Percentiles rank a stretch among this genome's conserved stretches.
Conservation (phyloP, 2,797 vertebrate species). For the Channallabes apus region DNA sequence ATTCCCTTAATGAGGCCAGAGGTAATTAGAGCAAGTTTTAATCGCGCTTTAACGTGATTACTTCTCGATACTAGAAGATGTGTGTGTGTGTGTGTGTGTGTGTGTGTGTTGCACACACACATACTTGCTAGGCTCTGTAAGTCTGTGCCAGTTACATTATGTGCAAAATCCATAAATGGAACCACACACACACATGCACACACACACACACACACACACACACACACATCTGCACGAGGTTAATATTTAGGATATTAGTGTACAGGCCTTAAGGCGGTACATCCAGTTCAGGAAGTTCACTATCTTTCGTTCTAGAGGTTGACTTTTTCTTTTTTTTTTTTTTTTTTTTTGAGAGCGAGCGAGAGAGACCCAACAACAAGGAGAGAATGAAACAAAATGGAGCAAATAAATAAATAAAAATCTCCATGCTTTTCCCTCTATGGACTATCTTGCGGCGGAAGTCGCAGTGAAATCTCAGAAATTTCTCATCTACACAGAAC, state of each 20-base stretch:
- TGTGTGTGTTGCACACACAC: not conserved
- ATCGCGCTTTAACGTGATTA: conserved; percentile 42
- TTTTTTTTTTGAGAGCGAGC: not conserved
- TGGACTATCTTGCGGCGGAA: not conserved
- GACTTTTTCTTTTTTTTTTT: too few relatives aligned
- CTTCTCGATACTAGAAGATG: conserved; percentile 29
- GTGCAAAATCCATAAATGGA: conserved; percentile 1
- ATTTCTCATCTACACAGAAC: not conserved
- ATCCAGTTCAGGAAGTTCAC: not conserved
- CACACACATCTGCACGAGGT: not conserved
- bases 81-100: conserved; percentile 5
- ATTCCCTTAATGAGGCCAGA: conserved; percentile 44
- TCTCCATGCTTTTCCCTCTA: not conserved
- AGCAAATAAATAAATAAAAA: not conserved
- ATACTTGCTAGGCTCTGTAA: not conserved
- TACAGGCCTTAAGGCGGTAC: conserved; percentile 11
- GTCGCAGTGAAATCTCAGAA: not conserved
- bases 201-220: too few relatives aligned
- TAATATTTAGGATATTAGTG: conserved; percentile 20
- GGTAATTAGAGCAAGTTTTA: conserved; percentile 46
- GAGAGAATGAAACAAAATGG: not conserved
- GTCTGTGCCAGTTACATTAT: conserved; percentile 18
- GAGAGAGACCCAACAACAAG: not conserved
- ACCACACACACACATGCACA: too few relatives aligned
- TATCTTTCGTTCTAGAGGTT: not conserved